Evolutionary conservation across 2,113 vertebrate genomes (phyloP).

Genomic region (human): GRCh38 chr2:165463001-165463500

Average conservation of each 20-base stretch:
- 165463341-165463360: conserved; percentile 13
- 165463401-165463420: neutral
- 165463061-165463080: neutral
- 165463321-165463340: neutral
- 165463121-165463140: conserved; percentile 13
- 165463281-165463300: conserved; percentile 7
- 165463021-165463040: conserved; percentile 24
- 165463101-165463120: neutral
- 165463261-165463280: neutral
- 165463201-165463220: neutral
- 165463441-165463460: neutral
- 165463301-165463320: neutral
- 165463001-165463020: neutral
- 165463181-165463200: neutral
- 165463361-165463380: conserved; percentile 25
- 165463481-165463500: neutral
- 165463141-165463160: neutral
- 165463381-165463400: neutral
- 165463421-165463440: neutral
- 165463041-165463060: conserved; percentile 8
- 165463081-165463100: neutral
- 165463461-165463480: neutral
- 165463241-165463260: neutral
- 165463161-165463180: neutral
- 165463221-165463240: neutral